Conservation (phyloP, 2,797 vertebrate species). For the Neosilurus mollespiculum region DNA sequence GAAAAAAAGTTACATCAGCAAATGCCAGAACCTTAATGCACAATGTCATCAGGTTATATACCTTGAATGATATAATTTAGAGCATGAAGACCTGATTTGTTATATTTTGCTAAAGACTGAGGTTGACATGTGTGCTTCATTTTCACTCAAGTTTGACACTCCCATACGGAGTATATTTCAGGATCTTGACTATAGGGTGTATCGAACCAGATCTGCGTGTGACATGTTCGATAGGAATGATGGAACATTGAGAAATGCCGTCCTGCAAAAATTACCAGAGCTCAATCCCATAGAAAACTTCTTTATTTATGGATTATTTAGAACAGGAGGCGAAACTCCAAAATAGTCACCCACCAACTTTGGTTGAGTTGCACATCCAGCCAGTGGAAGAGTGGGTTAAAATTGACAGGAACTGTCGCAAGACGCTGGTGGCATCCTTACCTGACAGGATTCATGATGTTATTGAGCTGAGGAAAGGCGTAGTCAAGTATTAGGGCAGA, state of each 20-base stretch:
- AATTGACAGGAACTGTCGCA: slow-evolving; percentile 23
- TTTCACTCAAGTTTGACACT: background rate
- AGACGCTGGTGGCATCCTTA: slow-evolving; percentile 21
- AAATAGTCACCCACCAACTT: slow-evolving; percentile 20
- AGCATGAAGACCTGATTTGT: background rate
- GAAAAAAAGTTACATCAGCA: background rate
- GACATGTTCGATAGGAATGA: slow-evolving; percentile 19
- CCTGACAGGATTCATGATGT: slow-evolving; percentile 23
- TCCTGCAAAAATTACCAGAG: slow-evolving; percentile 21
- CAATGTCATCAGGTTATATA: background rate
- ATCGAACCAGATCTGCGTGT: background rate
- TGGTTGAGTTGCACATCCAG: slow-evolving; percentile 18
- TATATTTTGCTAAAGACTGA: slow-evolving; percentile 4
- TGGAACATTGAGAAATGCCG: slow-evolving; percentile 22
- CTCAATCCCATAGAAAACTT: slow-evolving; percentile 20
- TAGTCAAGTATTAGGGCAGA: background rate
- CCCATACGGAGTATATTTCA: background rate
- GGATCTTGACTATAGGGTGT: slow-evolving; percentile 8
- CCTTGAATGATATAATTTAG: background rate
- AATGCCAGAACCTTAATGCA: background rate
- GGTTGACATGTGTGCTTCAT: background rate
- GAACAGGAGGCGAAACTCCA: slow-evolving; percentile 22
- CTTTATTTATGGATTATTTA: slow-evolving; percentile 29
- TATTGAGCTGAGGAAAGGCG: background rate
- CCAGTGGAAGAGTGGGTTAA: slow-evolving; percentile 20